phyloP scores from a whole-genome alignment of 1,140 invertebrate species.

The Copidosoma floridanum region DNA sequence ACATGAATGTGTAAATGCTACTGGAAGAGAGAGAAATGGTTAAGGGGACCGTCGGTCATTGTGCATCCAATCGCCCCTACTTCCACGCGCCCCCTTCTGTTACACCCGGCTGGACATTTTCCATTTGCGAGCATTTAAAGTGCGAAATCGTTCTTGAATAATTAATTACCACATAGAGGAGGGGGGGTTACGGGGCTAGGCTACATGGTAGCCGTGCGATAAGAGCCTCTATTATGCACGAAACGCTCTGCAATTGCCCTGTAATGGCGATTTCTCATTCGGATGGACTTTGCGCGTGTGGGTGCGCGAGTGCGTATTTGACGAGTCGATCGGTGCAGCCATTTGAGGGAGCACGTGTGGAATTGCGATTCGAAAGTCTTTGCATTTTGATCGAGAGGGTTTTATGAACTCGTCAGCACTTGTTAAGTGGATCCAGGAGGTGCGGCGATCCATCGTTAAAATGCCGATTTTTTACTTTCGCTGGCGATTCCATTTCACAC shows the following conservation, averaged over 20 bases:
- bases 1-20: no score
- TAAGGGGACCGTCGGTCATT: no score
- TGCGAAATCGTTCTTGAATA: conserved; percentile 20
- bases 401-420: no score
- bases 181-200: not conserved
- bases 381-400: no score
- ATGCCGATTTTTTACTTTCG: no score
- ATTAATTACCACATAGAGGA: conserved; percentile 1
- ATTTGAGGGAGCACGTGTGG: no score
- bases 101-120: conserved; percentile 12
- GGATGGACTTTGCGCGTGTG: not conserved
- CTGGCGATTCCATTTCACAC: no score
- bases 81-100: not conserved
- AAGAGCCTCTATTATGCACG: conserved; percentile 8
- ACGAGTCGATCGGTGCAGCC: conserved; percentile 1
- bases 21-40: no score
- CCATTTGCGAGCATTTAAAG: conserved; percentile 11
- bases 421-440: no score
- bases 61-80: not conserved
- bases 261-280: conserved; percentile 1
- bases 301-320: not conserved
- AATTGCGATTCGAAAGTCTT: not conserved
- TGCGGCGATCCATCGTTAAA: no score
- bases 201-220: conserved; percentile 1
- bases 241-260: not conserved